These are phyloP conservation scores for Bimastos eiseni DNA, from an alignment of 2,888 invertebrate genomes.

Conservation along the genomic window DNA sequence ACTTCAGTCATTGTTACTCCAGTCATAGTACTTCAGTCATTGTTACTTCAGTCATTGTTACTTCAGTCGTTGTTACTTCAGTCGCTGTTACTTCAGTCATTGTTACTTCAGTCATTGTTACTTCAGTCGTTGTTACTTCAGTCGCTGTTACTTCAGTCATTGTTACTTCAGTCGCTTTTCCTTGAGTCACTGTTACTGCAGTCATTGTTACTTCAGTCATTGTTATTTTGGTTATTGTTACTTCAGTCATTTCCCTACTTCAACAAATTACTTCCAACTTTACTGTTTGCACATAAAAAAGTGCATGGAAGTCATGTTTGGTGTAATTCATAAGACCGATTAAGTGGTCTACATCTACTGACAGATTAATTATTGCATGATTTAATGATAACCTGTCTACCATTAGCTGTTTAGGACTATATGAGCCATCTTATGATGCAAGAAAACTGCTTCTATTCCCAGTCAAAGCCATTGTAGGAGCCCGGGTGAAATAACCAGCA, in stretches of 20 bases:
- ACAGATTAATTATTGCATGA: not conserved
- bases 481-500: not conserved
- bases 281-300: not conserved
- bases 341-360: not conserved
- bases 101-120: not conserved
- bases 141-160: slow-evolving; percentile 18
- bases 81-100: slow-evolving; percentile 18
- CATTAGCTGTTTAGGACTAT: not conserved
- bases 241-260: not conserved
- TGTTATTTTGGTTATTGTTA: slow-evolving; percentile 23
- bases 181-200: too few relatives aligned
- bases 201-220: slow-evolving; percentile 29
- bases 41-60: slow-evolving; percentile 23
- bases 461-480: not conserved
- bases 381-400: not conserved
- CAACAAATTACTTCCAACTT: not conserved
- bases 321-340: not conserved
- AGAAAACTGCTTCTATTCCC: not conserved
- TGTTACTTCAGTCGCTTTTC: not conserved
- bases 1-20: not conserved
- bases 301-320: not conserved
- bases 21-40: too few relatives aligned
- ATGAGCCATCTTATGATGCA: not conserved
- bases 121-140: slow-evolving; percentile 30
- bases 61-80: slow-evolving; percentile 22